Conservation (phyloP, 2,113 vertebrate species). For the Tetrao urogallus region DNA sequence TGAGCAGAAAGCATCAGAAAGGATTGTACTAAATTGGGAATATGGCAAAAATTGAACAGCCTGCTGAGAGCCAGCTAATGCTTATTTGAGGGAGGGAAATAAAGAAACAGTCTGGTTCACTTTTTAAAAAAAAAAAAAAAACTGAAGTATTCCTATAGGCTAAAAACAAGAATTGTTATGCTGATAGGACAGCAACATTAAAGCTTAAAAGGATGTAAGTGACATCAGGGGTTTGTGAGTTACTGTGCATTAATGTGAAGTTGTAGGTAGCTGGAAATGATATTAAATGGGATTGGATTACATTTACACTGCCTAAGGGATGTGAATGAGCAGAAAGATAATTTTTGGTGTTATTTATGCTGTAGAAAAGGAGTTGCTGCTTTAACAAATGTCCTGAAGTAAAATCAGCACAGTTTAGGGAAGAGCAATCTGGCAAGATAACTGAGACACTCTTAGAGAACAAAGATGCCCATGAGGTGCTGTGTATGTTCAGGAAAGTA, state of each 20-base stretch:
- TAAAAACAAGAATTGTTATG: neutral
- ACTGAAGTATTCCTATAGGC: neutral
- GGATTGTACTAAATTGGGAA: neutral
- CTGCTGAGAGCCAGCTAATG: neutral
- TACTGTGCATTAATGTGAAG: neutral
- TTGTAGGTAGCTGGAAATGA: neutral
- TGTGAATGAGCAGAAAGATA: neutral
- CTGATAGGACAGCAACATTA: neutral
- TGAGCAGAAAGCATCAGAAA: neutral
- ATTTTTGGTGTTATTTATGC: neutral
- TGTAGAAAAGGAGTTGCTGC: neutral
- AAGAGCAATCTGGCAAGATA: neutral
- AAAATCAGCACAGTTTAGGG: neutral
- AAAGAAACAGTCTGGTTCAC: neutral
- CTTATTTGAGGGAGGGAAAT: neutral
- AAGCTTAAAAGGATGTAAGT: neutral
- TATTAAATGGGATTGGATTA: neutral
- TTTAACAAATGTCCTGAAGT: neutral
- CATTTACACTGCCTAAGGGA: neutral
- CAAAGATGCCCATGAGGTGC: neutral
- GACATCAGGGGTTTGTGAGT: neutral
- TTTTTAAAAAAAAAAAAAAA: neutral
- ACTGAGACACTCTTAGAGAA: neutral
- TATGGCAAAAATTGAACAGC: neutral
- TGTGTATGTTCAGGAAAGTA: neutral